A percentile compares a stretch with the other conserved stretches of the same genome.
phyloP scores from a whole-genome alignment of 2,888 invertebrate species.

The Hyppa rectilinea region DNA sequence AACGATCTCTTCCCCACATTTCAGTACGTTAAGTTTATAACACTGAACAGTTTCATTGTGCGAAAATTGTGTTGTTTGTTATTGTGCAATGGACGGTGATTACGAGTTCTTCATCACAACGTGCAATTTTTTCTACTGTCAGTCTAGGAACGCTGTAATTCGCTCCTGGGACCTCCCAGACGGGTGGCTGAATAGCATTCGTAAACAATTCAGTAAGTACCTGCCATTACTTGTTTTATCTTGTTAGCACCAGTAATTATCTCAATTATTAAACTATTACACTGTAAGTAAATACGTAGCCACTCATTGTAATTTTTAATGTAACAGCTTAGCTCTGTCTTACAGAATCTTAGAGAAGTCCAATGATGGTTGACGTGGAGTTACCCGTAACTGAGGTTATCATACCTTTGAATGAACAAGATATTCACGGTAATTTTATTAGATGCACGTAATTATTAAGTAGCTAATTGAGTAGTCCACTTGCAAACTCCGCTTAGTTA shows the following conservation, averaged over 20 bases:
- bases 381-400: conserved; percentile 56
- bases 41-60: conserved; percentile 12
- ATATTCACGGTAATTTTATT: conserved; percentile 56
- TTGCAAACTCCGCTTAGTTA: no score
- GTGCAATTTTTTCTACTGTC: conserved; percentile 76
- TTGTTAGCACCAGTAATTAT: no score
- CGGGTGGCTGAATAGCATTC: conserved; percentile 78
- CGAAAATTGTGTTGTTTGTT: conserved; percentile 27
- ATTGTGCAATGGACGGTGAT: conserved; percentile 71
- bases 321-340: conserved; percentile 49
- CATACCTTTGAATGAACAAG: conserved; percentile 48
- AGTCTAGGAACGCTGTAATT: conserved; percentile 79
- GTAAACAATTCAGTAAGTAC: conserved; percentile 72
- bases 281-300: neutral
- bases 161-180: conserved; percentile 81
- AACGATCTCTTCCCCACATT: conserved; percentile 41
- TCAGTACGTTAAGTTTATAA: conserved; percentile 6
- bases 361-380: conserved; percentile 68
- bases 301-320: neutral
- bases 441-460: conserved; percentile 4
- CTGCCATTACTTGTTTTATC: neutral
- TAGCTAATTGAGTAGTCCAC: no score
- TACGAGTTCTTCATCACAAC: conserved; percentile 41
- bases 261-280: neutral
- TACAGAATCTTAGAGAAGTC: conserved; percentile 62